Base-by-base conservation (phyloP, 2,113 vertebrate genomes). In the Synodontis membranacea region DNA sequence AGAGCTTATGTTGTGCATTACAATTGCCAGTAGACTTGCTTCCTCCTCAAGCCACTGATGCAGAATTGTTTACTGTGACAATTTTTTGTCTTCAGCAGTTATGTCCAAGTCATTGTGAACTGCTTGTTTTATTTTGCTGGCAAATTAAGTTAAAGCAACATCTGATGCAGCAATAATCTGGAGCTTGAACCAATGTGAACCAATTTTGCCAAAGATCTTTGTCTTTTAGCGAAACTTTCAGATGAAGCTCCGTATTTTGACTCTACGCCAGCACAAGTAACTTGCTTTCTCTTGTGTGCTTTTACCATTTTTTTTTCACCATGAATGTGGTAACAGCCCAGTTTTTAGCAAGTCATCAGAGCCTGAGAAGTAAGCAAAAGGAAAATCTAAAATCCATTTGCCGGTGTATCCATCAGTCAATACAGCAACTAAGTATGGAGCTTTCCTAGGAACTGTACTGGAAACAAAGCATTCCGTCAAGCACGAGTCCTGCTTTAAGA, bases 381-480 rank as follows among this genome's bases (percentile, higher is more conserved):
- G 25, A 64, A 34, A 64, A 34, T 31, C 56, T 52, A 75, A 58
- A 44, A 58, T 62, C 54, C 58, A 83, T 48, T 21, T 44, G 60
- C 54, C 70, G 44, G 85, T 87, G 42, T 37, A 64, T 64, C 72
- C 9, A 79, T 37, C 84, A 58, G 25, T 79, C 58, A n/a, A 78
- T 37, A 34, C 42, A 85, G 11, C 70, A 84, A 56, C 37, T 75
- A 37, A 6, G 14, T 44, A 52, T 85, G 72, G 66, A 54, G 60
- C 86, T 85, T 83, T 34, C 68, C 62, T 62, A 46, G 48, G 44
- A 80, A 39, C 52, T 46, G 39, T 34, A 66, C 64, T 58, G 56
- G 79, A 88, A 60, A 88, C 84, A 86, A 86, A 82, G 80, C 64
- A 72, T 80, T 87, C 83, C 34, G 34, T 74, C 72, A 87, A 85